These are phyloP conservation scores for Poecilia wingei DNA, from an alignment of 2,797 vertebrate genomes.

Conservation along the genomic window DNA sequence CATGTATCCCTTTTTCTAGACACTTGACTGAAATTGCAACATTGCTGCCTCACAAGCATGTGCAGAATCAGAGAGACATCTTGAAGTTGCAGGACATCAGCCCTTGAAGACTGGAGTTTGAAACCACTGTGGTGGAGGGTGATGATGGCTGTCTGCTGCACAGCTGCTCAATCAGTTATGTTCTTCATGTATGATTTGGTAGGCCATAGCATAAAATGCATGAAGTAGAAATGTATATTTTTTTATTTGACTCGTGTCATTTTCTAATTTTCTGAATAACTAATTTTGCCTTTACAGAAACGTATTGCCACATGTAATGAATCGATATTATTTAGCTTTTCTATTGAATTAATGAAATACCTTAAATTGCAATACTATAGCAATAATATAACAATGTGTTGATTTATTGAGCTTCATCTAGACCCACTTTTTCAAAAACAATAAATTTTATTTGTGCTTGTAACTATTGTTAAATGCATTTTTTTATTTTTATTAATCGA, in stretches of 20 bases:
- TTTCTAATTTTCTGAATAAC: neutral
- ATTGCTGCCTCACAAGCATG: no score
- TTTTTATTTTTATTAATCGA: neutral
- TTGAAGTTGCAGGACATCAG: no score
- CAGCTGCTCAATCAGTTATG: neutral
- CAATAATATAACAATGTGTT: neutral
- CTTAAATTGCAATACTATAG: neutral
- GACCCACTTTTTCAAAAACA: neutral
- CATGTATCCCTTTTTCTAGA: no score
- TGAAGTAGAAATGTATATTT: neutral
- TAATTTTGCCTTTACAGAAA: neutral
- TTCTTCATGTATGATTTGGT: neutral
- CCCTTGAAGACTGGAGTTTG: no score
- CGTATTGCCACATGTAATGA: neutral
- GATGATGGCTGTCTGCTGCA: neutral
- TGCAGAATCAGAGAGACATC: no score
- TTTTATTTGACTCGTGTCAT: neutral
- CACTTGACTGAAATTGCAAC: no score
- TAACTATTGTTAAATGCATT: constrained; percentile 16
- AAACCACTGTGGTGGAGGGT: neutral
- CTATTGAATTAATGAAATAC: neutral
- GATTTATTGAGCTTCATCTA: neutral
- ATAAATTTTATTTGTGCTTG: neutral
- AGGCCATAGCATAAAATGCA: neutral
- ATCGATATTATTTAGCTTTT: neutral